Base-by-base conservation (phyloP, 2,797 vertebrate genomes). In the Lagodon rhomboides region DNA sequence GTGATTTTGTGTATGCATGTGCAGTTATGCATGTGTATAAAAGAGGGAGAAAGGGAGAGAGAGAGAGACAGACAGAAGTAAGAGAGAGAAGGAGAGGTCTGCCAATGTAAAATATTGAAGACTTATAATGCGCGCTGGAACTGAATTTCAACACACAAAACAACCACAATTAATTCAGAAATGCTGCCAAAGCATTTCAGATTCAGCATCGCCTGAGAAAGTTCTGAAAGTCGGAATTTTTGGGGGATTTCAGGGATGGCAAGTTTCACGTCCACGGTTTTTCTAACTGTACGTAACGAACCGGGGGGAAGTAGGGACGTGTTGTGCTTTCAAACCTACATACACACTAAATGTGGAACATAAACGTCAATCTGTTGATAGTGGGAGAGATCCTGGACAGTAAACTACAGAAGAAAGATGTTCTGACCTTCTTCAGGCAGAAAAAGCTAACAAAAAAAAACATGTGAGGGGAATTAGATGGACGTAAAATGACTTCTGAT, bases 41-140 rank as follows among this genome's bases (percentile, higher is more conserved):
- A 73, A 62, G 79, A 68, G 70, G 78, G 70, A 62, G 79, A 66
- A 60, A 66, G 61, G 58, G 43, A 30, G 34, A 63, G 75, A 34
- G 34, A 34, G 34, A 34, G 34, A 34, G 59, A 72, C 61, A 80
- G 67, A 80, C 63, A 55, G 50, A 54, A 63, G 25, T 38, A 30
- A 55, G 41, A 68, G 49, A 67, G 49, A 73, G 69, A 61, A 22
- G 62, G 62, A 71, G 55, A 61, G 47, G 75, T 77, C 73, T 85
- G 79, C 60, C 44, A 60, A 69, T 79, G 66, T 68, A 50, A 82
- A 74, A 79, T 77, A 63, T 61, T 75, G 54, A 53, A 73, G 72
- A 86, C 46, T 61, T 61, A 72, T 18, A 27, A 59, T 53, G 75
- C 41, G 54, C 64, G 44, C n/a, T 10, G 51, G 56, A 75, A 53